These are phyloP conservation scores for Apis dorsata DNA, from an alignment of 1,140 invertebrate genomes.

Conservation along the genomic window DNA sequence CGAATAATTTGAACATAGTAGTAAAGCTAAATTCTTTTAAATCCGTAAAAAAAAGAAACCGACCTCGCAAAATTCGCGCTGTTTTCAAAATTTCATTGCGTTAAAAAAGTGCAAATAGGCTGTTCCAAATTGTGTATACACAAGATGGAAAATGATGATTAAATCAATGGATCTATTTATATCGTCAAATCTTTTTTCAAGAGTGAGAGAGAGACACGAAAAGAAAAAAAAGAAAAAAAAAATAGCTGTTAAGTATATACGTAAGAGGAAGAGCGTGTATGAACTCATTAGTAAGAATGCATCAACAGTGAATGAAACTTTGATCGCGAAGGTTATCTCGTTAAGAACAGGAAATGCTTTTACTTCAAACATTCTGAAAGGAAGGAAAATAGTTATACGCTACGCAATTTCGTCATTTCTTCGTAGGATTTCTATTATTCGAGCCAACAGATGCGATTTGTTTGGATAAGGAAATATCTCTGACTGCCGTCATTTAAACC, in stretches of 20 bases:
- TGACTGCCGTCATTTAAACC: neutral
- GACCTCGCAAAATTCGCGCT: no score
- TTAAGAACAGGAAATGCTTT: constrained; percentile 6
- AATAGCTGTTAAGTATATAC: neutral
- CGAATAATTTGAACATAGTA: neutral
- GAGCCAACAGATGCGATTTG: neutral
- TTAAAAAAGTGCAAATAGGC: neutral
- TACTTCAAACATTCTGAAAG: neutral
- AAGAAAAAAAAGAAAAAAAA: neutral
- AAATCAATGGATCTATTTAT: constrained; percentile 3
- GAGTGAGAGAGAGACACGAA: neutral
- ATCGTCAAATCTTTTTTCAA: neutral
- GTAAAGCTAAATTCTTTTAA: neutral
- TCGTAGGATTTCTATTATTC: neutral
- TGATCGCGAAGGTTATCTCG: neutral
- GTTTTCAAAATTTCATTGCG: neutral
- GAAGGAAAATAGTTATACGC: neutral
- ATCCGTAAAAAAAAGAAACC: neutral
- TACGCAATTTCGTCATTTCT: neutral
- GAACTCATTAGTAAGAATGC: neutral
- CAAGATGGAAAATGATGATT: neutral
- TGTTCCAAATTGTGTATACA: neutral
- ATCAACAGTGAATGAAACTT: neutral
- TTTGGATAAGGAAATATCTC: constrained; percentile 5
- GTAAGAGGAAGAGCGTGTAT: neutral